These are phyloP conservation scores for Noctua janthe DNA, from an alignment of 2,888 invertebrate species.

Conservation along the genomic window DNA sequence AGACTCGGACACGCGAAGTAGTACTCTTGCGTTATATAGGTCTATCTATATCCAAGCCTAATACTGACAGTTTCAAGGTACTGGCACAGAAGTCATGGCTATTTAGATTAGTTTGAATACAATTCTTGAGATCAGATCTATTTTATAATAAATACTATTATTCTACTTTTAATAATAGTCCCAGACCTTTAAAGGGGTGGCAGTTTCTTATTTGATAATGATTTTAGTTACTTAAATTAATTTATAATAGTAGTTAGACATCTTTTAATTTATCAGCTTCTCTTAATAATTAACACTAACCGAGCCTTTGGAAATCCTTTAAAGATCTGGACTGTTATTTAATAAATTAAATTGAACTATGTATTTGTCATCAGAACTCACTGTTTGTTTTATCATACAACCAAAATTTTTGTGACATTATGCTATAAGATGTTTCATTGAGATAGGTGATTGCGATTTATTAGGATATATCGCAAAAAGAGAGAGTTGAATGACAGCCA, in stretches of 20 bases:
- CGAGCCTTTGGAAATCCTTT: neutral
- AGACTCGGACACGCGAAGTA: too few relatives aligned
- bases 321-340: neutral
- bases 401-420: constrained; percentile 49
- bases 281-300: neutral
- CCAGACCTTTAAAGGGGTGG: neutral
- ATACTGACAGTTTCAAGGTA: constrained; percentile 30
- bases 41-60: neutral
- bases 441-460: constrained; percentile 69
- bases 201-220: neutral
- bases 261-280: neutral
- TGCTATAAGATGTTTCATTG: constrained; percentile 73
- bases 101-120: constrained; percentile 2
- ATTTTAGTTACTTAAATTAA: neutral
- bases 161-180: constrained; percentile 11
- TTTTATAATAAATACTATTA: constrained; percentile 2
- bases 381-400: constrained; percentile 6
- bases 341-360: constrained; percentile 36
- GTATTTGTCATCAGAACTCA: constrained; percentile 8
- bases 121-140: constrained; percentile 36
- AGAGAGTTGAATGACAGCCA: constrained; percentile 94
- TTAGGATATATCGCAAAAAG: constrained; percentile 94
- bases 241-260: neutral
- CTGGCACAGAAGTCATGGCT: constrained; percentile 46
- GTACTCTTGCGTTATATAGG: too few relatives aligned